These are phyloP conservation scores for Chaetodon auriga DNA, from an alignment of 2,113 vertebrate species.

Conservation along the genomic window DNA sequence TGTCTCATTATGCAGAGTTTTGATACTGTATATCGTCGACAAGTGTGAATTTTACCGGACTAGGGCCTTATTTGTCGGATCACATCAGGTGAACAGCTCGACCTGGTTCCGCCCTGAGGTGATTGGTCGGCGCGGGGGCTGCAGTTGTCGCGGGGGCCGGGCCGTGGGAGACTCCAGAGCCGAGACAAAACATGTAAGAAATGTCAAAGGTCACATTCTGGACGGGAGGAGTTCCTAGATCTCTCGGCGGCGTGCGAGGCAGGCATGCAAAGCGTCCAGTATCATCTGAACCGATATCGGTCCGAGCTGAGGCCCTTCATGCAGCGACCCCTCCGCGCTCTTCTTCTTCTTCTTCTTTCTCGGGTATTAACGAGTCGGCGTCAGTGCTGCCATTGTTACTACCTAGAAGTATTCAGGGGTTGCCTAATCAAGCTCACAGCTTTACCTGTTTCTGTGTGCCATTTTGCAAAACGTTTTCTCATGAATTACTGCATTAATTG, in stretches of 20 bases:
- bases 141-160: conserved; percentile 32
- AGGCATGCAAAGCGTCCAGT: conserved; percentile 48
- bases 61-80: conserved; percentile 60
- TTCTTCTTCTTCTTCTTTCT: conserved; percentile 36
- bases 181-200: conserved; percentile 29
- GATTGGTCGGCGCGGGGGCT: conserved; percentile 39
- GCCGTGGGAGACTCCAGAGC: conserved; percentile 26
- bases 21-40: conserved; percentile 71
- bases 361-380: conserved; percentile 42
- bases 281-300: conserved; percentile 29
- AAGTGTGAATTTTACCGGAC: conserved; percentile 71
- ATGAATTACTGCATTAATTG: conserved; percentile 65
- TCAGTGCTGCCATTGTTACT: conserved; percentile 60
- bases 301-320: conserved; percentile 19
- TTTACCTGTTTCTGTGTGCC: conserved; percentile 68
- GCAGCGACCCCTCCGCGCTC: conserved; percentile 35
- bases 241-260: conserved; percentile 5
- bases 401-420: conserved; percentile 64
- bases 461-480: conserved; percentile 62
- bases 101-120: conserved; percentile 40
- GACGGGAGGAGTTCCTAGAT: conserved; percentile 41
- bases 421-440: conserved; percentile 56
- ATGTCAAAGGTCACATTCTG: conserved; percentile 59
- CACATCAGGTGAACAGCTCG: conserved; percentile 23
- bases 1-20: conserved; percentile 73